Evolutionary conservation across 2,888 invertebrate species (phyloP).

Genomic region (Diachrysia chrysitis): DNA sequence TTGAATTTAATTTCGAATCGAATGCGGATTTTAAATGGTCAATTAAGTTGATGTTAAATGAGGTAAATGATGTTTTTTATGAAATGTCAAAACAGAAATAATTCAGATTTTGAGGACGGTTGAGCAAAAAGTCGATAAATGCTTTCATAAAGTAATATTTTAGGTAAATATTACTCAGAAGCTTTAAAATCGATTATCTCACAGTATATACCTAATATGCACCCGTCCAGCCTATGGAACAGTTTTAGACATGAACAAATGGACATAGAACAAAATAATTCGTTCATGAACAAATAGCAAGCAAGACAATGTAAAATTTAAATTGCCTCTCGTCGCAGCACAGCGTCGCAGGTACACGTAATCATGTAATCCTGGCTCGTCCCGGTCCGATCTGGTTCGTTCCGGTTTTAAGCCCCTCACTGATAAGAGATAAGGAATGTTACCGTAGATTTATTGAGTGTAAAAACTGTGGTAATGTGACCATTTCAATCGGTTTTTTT

Average conservation of each 20-base stretch:
- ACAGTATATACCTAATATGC: too few relatives aligned
- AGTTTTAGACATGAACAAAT: neutral
- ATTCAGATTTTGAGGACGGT: too few relatives aligned
- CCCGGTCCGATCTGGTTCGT: constrained; percentile 12
- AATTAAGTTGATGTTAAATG: neutral
- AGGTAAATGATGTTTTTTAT: neutral
- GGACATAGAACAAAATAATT: constrained; percentile 23
- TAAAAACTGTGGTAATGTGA: constrained; percentile 43
- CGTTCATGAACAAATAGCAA: constrained; percentile 7
- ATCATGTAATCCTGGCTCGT: constrained; percentile 43
- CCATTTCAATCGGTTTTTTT: constrained; percentile 38
- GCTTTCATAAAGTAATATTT: too few relatives aligned
- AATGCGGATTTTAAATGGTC: neutral
- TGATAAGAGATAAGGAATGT: constrained; percentile 43
- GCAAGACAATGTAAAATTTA: constrained; percentile 28
- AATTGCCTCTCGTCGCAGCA: constrained; percentile 23
- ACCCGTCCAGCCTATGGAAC: too few relatives aligned
- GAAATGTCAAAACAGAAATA: too few relatives aligned
- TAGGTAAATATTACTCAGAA: too few relatives aligned
- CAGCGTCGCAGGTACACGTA: too few relatives aligned
- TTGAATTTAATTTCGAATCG: neutral
- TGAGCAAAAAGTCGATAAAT: too few relatives aligned
- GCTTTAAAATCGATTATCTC: too few relatives aligned
- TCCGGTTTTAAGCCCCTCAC: neutral
- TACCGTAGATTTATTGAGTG: constrained; percentile 36